Percentiles rank a stretch among this genome's conserved stretches.
These are phyloP conservation scores for Penaeus monodon DNA, from an alignment of 2,888 invertebrate genomes.

Conservation along the genomic window DNA sequence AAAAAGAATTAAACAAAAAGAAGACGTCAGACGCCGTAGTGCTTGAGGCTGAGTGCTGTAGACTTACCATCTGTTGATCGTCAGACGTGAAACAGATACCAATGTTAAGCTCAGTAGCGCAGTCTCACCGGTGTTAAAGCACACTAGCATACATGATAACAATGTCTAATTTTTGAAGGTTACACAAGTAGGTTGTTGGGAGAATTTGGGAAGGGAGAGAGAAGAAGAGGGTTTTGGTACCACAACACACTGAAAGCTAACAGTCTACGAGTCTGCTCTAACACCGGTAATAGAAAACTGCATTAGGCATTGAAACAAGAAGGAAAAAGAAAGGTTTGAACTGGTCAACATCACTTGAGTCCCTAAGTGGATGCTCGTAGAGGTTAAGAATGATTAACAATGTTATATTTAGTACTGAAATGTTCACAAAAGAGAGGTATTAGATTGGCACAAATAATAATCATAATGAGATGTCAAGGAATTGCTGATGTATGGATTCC, in stretches of 20 bases:
- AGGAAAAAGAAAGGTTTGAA: constrained; percentile 35
- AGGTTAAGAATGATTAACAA: constrained; percentile 3
- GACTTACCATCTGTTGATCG: constrained; percentile 60
- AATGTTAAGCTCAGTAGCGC: constrained; percentile 60
- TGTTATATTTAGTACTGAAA: constrained; percentile 9
- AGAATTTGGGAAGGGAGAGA: constrained; percentile 4
- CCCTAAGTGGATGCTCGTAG: constrained; percentile 15
- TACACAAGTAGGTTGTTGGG: constrained; percentile 4
- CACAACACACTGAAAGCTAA: constrained; percentile 37
- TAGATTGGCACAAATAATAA: too few species aligned
- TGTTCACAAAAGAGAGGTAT: neutral
- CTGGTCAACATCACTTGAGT: constrained; percentile 51
- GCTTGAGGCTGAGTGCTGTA: constrained; percentile 49
- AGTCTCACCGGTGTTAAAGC: constrained; percentile 57
- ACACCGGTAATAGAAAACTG: constrained; percentile 50
- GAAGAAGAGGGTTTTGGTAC: constrained; percentile 1
- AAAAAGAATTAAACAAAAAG: constrained; percentile 9
- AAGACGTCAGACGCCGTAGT: constrained; percentile 24
- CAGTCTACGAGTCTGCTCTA: constrained; percentile 47
- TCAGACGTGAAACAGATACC: constrained; percentile 61
- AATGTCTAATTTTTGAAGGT: constrained; percentile 6
- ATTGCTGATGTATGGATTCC: too few species aligned
- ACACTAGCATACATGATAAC: constrained; percentile 40
- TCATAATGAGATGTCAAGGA: too few species aligned
- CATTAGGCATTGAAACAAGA: constrained; percentile 38